Evolutionary conservation across 2,888 invertebrate species (phyloP).

Genomic region (Omphaloscelis lunosa): DNA sequence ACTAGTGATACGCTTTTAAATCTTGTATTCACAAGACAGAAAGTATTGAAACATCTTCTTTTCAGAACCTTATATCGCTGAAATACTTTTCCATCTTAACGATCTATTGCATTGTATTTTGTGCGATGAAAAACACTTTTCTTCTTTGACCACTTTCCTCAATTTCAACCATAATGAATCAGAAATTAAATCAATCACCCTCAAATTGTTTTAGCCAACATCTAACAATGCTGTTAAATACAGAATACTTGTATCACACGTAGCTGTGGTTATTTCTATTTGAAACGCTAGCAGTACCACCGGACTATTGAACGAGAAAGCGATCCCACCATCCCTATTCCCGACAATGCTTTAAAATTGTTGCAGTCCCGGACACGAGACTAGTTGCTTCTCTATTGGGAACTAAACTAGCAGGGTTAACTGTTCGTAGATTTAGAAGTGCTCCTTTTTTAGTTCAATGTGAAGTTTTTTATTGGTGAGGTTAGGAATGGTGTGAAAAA

Average conservation of each 20-base stretch:
- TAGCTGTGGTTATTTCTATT: constrained; percentile 25
- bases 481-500: not conserved
- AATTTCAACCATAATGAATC: not conserved
- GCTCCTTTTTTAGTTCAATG: not conserved
- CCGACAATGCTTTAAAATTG: constrained; percentile 45
- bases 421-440: not conserved
- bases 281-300: not conserved
- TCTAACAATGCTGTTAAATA: not conserved
- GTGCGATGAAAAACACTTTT: not conserved
- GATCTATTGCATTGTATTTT: not conserved
- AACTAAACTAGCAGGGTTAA: not conserved
- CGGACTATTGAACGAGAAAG: constrained; percentile 40
- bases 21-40: no score
- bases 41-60: no score
- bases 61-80: no score
- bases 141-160: not conserved
- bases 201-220: constrained; percentile 1
- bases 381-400: constrained; percentile 44
- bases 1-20: no score
- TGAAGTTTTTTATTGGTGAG: not conserved
- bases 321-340: constrained; percentile 6
- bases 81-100: no score
- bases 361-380: not conserved
- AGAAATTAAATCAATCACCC: not conserved
- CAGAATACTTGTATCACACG: not conserved